Percentiles rank a stretch among this genome's conserved stretches.
These are phyloP conservation scores for Brachylomia viminalis DNA, from an alignment of 2,888 invertebrate species.

Conservation along the genomic window DNA sequence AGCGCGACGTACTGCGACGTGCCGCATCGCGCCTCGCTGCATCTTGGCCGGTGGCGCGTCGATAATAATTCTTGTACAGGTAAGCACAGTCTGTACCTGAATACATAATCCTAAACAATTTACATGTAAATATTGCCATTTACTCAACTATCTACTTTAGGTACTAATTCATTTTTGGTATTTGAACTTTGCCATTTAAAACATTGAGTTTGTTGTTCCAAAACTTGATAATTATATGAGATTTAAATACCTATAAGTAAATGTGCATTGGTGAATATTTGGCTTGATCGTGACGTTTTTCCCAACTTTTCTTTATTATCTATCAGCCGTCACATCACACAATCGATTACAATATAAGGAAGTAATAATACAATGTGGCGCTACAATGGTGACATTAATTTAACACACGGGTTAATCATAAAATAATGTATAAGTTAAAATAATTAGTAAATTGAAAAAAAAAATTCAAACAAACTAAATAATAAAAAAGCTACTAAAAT, in stretches of 20 bases:
- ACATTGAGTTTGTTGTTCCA: not conserved
- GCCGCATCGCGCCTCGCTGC: conserved; percentile 96
- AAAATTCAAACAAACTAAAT: too few species aligned
- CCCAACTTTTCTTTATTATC: not conserved
- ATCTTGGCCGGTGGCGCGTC: conserved; percentile 94
- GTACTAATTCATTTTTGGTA: not conserved
- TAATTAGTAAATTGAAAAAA: too few species aligned
- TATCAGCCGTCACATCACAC: not conserved
- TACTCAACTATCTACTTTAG: not conserved
- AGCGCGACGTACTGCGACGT: conserved; percentile 95
- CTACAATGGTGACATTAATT: too few species aligned
- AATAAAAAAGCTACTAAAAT: too few species aligned
- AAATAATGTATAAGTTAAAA: too few species aligned
- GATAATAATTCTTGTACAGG: conserved; percentile 54
- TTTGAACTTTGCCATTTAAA: not conserved
- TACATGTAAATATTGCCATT: not conserved
- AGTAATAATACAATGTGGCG: too few species aligned
- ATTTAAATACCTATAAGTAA: not conserved
- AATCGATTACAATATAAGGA: not conserved
- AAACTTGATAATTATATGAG: too few species aligned
- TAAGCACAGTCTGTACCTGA: not conserved
- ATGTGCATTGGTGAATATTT: not conserved
- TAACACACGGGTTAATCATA: too few species aligned
- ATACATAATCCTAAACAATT: too few species aligned
- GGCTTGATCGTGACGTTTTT: not conserved